Percentiles rank a stretch among this genome's conserved stretches.
phyloP scores from a whole-genome alignment of 2,888 invertebrate genomes.

The Tipula lateralis region DNA sequence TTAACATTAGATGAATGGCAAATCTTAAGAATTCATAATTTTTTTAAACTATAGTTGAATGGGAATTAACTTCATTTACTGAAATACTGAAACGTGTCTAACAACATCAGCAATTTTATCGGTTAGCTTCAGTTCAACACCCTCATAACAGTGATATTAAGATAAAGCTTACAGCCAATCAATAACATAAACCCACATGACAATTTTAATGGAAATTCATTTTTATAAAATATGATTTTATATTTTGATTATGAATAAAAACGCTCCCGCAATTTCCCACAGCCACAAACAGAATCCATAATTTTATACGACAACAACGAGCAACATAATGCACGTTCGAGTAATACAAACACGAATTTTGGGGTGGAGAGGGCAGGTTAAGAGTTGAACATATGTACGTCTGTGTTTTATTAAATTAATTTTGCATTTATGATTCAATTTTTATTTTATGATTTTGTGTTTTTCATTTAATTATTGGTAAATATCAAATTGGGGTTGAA shows the following conservation, averaged over 20 bases:
- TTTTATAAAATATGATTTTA: neutral
- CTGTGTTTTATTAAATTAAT: neutral
- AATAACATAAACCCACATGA: neutral
- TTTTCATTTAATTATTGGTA: neutral
- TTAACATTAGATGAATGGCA: too few species aligned
- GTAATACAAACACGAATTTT: too few species aligned
- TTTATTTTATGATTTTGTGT: neutral
- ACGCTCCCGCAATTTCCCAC: neutral
- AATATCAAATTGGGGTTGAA: neutral
- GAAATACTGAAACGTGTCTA: too few species aligned
- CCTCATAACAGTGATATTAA: neutral
- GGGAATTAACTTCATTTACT: too few species aligned
- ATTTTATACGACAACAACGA: neutral
- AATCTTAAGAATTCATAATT: too few species aligned
- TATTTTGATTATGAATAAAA: neutral
- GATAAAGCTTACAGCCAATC: neutral
- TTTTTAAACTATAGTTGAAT: too few species aligned
- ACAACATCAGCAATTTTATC: too few species aligned
- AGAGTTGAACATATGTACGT: too few species aligned
- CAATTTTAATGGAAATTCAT: neutral
- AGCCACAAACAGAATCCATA: neutral
- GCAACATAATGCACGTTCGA: too few species aligned
- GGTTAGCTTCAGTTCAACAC: too few species aligned
- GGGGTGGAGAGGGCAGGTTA: too few species aligned
- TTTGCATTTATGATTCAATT: neutral